Evolutionary conservation across 2,797 vertebrate genomes (phyloP), one percentile per base, ranked within the genome.

Genomic region (Morelia viridis): DNA sequence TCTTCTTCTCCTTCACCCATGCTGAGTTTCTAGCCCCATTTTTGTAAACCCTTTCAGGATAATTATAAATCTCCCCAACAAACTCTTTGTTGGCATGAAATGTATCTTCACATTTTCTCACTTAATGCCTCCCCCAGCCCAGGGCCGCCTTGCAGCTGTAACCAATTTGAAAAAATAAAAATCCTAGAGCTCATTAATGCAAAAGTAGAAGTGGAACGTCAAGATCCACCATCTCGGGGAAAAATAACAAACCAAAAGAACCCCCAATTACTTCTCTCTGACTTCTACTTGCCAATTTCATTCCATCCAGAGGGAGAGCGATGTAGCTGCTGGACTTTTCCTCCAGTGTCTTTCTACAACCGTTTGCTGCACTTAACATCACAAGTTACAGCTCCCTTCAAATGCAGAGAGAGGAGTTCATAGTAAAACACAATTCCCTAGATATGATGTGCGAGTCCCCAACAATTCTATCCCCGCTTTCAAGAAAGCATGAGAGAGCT

Each of bases 341-440:
- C 62, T 87, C 7, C 8, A 0, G n/a, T 24, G 57, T 13, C 22
- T 28, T 53, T 58, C 15, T 50, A 2, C 31, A 91, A 87, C 61
- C 62, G 56, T 41, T 89, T 7, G 3, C 24, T 50, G 65, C 13
- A 12, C n/a, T 92, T 87, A 17, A 31, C 5, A 65, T 84, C 76
- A 80, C 1, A 56, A 68, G 85, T 11, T 9, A 35, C 41, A 57
- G 41, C 62, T 41, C 57, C 84, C 68, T 93, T 90, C 89, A 71
- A 92, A 89, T 68, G 87, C 83, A 89, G 86, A 85, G 71, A 7
- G 87, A 87, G 60, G 93, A 5, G 31, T 56, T 57, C 85, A 89
- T 0, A 90, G 53, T 10, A 58, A 88, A 94, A 96, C 94, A 64
- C 68, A 90, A 96, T 96, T 96, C 94, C 85, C 85, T 90, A 17